Conservation (phyloP, 2,888 invertebrate genomes). For the Coenonympha glycerion region DNA sequence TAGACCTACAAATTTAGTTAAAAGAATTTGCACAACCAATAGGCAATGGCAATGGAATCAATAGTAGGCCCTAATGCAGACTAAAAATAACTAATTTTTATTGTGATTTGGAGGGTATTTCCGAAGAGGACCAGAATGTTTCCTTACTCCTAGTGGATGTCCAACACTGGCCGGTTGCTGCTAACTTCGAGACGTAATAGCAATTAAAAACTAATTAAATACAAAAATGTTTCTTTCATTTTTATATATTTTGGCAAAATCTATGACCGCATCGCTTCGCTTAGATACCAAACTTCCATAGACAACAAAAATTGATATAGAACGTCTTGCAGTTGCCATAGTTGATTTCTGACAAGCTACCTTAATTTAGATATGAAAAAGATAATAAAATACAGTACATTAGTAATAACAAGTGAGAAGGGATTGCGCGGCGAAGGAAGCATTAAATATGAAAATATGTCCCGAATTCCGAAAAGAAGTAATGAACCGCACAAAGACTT, state of each 20-base stretch:
- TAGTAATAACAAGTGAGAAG: too few species aligned
- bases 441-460: too few species aligned
- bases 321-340: too few species aligned
- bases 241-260: slow-evolving; percentile 50
- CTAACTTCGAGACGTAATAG: slow-evolving; percentile 55
- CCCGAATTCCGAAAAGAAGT: too few species aligned
- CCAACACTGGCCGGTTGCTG: slow-evolving; percentile 68
- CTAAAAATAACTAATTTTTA: slow-evolving; percentile 62
- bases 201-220: slow-evolving; percentile 51
- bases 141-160: slow-evolving; percentile 71
- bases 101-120: slow-evolving; percentile 68
- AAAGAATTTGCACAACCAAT: too few species aligned
- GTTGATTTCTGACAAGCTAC: too few species aligned
- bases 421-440: too few species aligned
- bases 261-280: slow-evolving; percentile 36
- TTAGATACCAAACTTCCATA: slow-evolving; percentile 2
- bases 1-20: too few species aligned
- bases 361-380: too few species aligned
- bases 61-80: slow-evolving; percentile 54
- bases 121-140: slow-evolving; percentile 63
- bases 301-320: background rate
- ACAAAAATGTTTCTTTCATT: slow-evolving; percentile 37
- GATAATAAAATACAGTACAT: too few species aligned
- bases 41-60: background rate
- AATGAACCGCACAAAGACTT: too few species aligned